Base-by-base conservation (phyloP, 2,888 invertebrate species). In the Lepidocyrtinus sp. region DNA sequence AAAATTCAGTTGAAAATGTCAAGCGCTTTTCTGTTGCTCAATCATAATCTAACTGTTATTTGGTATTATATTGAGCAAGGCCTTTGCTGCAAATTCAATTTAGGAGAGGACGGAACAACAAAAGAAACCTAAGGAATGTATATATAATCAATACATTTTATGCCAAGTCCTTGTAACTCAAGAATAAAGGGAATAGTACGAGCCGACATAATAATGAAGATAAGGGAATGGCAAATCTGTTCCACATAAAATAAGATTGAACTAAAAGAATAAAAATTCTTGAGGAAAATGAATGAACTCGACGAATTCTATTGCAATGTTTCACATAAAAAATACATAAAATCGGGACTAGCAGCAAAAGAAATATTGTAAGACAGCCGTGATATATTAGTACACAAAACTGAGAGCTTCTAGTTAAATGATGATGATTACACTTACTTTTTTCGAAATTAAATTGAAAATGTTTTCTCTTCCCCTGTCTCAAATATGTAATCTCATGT, bases 401-500 rank as follows among this genome's bases (percentile, higher is more conserved):
- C 9, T n/a, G n/a, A 17, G 55, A 55, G 55, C 55, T 55, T n/a
- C 55, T n/a, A 55, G 55, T 55, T 55, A 55, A 55, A 55, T 55
- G 55, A 50, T 63, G 63, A 72, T 72, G 72, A 72, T 63, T 72
- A 64, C 72, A 69, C 5, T n/a, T 55, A n/a, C 7, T n/a, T 7
- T 55, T 55, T 55, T 55, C n/a, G 3, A 55, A 55, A 55, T 55
- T 55, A 55, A 55, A 55, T 55, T 55, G 55, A n/a, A 55, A 55
- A 55, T 55, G 55, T 55, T 55, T 55, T 55, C 55, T 36, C 55
- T 55, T 55, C n/a, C 17, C 55, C 17, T 55, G 55, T 55, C 55
- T 55, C 55, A 55, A 55, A 55, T 55, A 55, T 55, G 55, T 72
- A 72, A 72, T 72, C 72, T 50, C 72, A 46, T 63, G 72, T 72